Base-by-base conservation (phyloP, 2,888 invertebrate species). In the Ochropleura leucogaster region DNA sequence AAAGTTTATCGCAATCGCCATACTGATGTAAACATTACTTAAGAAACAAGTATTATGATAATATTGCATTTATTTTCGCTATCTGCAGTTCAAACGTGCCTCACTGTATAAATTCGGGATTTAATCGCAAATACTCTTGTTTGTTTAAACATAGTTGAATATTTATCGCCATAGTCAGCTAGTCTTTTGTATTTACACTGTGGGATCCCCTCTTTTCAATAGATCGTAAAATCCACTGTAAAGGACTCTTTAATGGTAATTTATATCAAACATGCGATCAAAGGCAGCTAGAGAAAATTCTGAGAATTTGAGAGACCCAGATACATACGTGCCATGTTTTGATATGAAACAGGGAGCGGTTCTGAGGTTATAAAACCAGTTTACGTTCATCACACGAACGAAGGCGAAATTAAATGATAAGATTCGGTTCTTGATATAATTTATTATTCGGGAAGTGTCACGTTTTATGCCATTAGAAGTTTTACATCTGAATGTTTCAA, bases 401-500 rank as follows among this genome's bases (percentile, higher is more conserved):
- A 44, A 79, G 67, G 68, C 47, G 68, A 74, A 77, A 82, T 79
- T 14, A 71, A 79, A 79, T 72, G 73, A 85, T 74, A 77, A 75
- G 68, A 73, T 76, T 70, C 57, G 62, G 47, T 79, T 71, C 77
- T 51, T 60, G 55, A 73, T 80, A 74, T 73, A 77, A 77, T 73
- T 79, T 77, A 80, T 76, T 69, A 85, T 62, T 68, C 67, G 47
- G 65, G 74, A 75, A 79, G 62, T 79, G 67, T 72, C 68, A 72
- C 77, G 77, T 72, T 82, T 85, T 77, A 72, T 70, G 77, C 51
- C 63, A 84, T 83, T 59, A 72, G 42, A 67, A 71, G 59, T 67
- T 76, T 62, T 66, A 77, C 64, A 71, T 72, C 67, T 80, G 79
- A 75, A 70, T 83, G 76, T 85, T 86, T 80, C 85, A 82, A 86